These are phyloP conservation scores for Plotosus lineatus DNA, from an alignment of 2,113 vertebrate species.

Conservation along the genomic window DNA sequence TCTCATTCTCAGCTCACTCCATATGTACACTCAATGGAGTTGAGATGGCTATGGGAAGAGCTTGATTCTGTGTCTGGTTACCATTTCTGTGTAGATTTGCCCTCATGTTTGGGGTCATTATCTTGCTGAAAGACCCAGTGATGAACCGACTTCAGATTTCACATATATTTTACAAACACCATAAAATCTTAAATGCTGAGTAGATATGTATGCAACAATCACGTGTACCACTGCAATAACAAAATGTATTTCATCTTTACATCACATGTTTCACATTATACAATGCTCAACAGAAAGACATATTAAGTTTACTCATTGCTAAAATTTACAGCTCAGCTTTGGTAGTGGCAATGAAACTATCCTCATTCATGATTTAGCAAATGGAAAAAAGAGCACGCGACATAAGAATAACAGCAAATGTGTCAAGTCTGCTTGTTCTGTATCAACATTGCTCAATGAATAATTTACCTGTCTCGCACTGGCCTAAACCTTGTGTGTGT, in stretches of 20 bases:
- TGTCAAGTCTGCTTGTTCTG: conserved; percentile 58
- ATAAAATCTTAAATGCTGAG: neutral
- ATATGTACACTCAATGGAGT: too few species aligned
- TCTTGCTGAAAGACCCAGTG: too few species aligned
- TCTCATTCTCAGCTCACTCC: too few species aligned
- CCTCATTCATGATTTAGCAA: conserved; percentile 59
- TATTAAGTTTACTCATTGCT: conserved; percentile 60
- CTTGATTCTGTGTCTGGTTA: too few species aligned
- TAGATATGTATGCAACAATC: neutral
- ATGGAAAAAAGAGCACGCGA: conserved; percentile 45
- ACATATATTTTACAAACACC: too few species aligned
- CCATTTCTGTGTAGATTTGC: too few species aligned
- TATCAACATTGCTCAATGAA: conserved; percentile 53
- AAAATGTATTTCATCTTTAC: neutral
- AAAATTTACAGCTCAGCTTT: conserved; percentile 49
- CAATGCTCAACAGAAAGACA: conserved; percentile 44
- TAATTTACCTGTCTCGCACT: conserved; percentile 33
- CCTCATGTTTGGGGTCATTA: too few species aligned
- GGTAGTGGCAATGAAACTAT: conserved; percentile 56
- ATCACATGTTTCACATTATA: conserved; percentile 16
- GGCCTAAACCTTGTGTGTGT: conserved; percentile 3
- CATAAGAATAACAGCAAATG: conserved; percentile 56
- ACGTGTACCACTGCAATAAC: neutral
- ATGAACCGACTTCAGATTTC: too few species aligned
- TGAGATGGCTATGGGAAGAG: too few species aligned